Evolutionary conservation across 1,140 invertebrate genomes (phyloP).

Genomic region (Phymastichus coffea): DNA sequence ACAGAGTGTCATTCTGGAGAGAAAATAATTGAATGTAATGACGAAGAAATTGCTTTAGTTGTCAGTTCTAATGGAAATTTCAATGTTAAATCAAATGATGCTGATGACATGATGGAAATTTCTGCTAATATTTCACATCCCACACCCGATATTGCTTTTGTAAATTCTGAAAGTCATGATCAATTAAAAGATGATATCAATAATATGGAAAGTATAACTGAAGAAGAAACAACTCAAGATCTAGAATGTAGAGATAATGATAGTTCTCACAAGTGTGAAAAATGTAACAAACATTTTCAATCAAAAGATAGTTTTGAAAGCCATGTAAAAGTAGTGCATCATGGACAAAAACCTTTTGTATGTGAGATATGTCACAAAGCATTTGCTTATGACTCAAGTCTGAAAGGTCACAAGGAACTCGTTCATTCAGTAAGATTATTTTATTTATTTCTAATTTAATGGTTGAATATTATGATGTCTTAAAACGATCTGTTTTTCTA

Average conservation of each 20-base stretch:
- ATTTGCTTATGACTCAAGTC: conserved; percentile 61
- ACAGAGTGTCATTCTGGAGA: conserved; percentile 55
- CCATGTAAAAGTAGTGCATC: conserved; percentile 61
- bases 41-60: too few relatives aligned
- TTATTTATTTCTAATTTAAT: not conserved
- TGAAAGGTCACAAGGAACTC: conserved; percentile 58
- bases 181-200: conserved; percentile 9
- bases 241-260: conserved; percentile 11
- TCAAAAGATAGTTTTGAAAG: conserved; percentile 60
- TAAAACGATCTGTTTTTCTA: conserved; percentile 18
- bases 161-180: not conserved
- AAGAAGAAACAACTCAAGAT: conserved; percentile 5
- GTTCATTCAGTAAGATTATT: conserved; percentile 50
- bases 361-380: conserved; percentile 61
- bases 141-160: not conserved
- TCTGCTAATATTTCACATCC: too few relatives aligned
- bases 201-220: not conserved
- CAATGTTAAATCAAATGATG: not conserved
- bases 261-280: conserved; percentile 52
- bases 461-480: not conserved
- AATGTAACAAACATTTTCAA: conserved; percentile 61
- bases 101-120: too few relatives aligned
- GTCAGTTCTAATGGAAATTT: not conserved
- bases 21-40: conserved; percentile 42
- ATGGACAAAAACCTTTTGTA: conserved; percentile 56